Evolutionary conservation across 2,113 vertebrate genomes (phyloP).

Genomic region (Chaetodon auriga): DNA sequence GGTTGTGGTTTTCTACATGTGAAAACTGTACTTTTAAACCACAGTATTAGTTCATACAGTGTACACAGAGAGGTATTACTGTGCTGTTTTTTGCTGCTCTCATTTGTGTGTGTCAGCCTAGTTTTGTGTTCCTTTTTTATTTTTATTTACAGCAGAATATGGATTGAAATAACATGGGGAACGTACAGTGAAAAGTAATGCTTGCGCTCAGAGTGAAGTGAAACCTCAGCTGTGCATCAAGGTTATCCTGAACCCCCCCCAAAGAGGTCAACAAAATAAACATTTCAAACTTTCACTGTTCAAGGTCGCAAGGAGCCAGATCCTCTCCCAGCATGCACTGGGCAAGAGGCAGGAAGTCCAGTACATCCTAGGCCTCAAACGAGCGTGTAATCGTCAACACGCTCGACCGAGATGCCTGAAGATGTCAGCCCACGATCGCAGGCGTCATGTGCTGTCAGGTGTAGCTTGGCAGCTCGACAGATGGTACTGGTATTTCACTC

Average conservation of each 20-base stretch:
- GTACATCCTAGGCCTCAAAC: slow-evolving; percentile 5
- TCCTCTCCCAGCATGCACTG: not conserved
- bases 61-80: not conserved
- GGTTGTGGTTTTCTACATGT: not conserved
- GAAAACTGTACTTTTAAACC: not conserved
- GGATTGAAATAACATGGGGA: not conserved
- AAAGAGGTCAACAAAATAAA: not conserved
- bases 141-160: not conserved
- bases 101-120: not conserved
- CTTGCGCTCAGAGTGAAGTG: not conserved
- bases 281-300: slow-evolving; percentile 4
- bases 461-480: slow-evolving; percentile 53
- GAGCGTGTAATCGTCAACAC: not conserved
- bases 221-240: slow-evolving; percentile 1
- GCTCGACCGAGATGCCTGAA: slow-evolving; percentile 3
- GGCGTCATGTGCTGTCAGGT: slow-evolving; percentile 62
- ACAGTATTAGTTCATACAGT: not conserved
- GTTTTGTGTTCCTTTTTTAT: not conserved
- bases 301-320: slow-evolving; percentile 15
- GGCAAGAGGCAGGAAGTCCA: not conserved
- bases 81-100: not conserved
- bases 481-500: slow-evolving; percentile 69
- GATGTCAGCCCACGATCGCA: slow-evolving; percentile 25
- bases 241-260: slow-evolving; percentile 3
- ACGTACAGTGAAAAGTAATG: not conserved